These are phyloP conservation scores for Lepilemur ruficaudatus DNA, from an alignment of 2,797 vertebrate species.

Conservation along the genomic window DNA sequence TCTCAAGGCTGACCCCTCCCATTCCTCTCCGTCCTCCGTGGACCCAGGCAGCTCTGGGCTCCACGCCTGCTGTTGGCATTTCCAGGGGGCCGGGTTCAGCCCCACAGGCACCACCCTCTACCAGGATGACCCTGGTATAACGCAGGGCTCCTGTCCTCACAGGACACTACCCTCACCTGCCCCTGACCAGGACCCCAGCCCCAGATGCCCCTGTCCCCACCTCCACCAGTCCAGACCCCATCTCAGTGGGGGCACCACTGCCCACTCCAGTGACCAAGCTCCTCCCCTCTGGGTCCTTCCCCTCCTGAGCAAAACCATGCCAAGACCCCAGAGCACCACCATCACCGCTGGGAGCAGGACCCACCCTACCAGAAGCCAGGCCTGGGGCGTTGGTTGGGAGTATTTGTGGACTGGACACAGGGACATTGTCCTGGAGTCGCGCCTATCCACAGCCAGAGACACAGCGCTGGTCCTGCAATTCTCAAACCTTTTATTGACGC, in stretches of 20 bases:
- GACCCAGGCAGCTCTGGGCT: not conserved
- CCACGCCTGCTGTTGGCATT: not conserved
- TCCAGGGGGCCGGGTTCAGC: not conserved
- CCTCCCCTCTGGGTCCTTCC: too few species aligned
- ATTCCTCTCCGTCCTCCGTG: not conserved
- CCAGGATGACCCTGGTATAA: not conserved
- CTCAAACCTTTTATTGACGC: constrained; percentile 69
- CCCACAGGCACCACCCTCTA: too few species aligned
- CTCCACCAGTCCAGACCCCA: not conserved
- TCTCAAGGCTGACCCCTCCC: not conserved
- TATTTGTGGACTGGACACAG: not conserved
- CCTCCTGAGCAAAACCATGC: not conserved
- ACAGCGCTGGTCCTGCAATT: not conserved
- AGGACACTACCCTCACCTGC: too few species aligned
- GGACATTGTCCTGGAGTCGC: fast-evolving
- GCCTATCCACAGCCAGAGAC: not conserved
- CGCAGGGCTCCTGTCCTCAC: not conserved
- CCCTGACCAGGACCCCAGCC: too few species aligned
- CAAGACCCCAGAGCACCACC: not conserved
- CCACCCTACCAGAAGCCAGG: not conserved
- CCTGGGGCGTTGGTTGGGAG: fast-evolving
- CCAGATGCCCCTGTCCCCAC: not conserved
- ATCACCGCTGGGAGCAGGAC: too few species aligned
- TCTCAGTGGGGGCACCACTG: not conserved
- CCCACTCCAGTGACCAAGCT: not conserved